These are phyloP conservation scores for Nemotelus pantherinus DNA, from an alignment of 2,888 invertebrate species.

Conservation along the genomic window DNA sequence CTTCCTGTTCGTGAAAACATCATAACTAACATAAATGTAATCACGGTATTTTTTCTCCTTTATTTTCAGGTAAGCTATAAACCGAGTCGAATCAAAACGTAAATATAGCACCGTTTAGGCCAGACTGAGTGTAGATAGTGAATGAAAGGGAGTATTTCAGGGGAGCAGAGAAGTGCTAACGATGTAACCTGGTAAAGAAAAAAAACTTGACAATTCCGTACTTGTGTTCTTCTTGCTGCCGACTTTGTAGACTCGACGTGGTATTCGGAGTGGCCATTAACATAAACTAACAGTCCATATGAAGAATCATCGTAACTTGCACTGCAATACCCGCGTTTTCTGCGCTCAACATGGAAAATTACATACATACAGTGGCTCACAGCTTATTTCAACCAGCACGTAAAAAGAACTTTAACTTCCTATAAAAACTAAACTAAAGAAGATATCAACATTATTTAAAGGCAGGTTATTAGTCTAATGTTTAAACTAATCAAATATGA, in stretches of 20 bases:
- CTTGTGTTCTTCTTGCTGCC: neutral
- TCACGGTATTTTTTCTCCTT: slow-evolving; percentile 23
- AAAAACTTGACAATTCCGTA: too few species aligned
- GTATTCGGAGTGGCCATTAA: slow-evolving; percentile 35
- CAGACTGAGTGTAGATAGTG: too few species aligned
- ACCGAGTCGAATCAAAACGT: slow-evolving; percentile 1
- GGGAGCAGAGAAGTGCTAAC: too few species aligned
- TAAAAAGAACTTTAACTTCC: too few species aligned
- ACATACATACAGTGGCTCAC: too few species aligned
- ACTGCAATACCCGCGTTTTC: neutral
- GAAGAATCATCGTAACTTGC: slow-evolving; percentile 38
- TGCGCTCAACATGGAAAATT: neutral
- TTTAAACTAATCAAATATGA: too few species aligned
- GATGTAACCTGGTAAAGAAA: too few species aligned
- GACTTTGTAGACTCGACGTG: neutral
- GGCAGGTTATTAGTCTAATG: too few species aligned
- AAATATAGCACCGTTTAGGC: slow-evolving; percentile 5
- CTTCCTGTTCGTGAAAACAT: slow-evolving; percentile 28
- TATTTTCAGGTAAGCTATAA: slow-evolving; percentile 42
- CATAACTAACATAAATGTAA: slow-evolving; percentile 37
- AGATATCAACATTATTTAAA: too few species aligned
- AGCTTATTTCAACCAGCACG: too few species aligned
- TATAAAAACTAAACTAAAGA: too few species aligned
- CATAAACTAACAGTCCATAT: slow-evolving; percentile 43
- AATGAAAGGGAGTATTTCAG: too few species aligned